These are phyloP conservation scores for Gopherus evgoodei DNA, from an alignment of 2,113 vertebrate genomes.

Conservation along the genomic window DNA sequence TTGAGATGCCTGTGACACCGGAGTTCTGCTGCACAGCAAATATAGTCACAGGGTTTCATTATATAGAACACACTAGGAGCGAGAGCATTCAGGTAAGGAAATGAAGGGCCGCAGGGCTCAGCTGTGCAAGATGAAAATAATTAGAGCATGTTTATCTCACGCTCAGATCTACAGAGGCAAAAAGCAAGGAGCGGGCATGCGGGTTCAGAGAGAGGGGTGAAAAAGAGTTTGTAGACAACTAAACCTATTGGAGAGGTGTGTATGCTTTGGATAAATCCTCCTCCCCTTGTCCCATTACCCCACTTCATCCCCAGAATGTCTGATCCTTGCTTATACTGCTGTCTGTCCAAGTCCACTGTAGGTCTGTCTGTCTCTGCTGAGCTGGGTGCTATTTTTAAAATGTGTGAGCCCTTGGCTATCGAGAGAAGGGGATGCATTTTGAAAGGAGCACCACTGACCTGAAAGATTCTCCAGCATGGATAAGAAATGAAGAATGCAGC, in stretches of 20 bases:
- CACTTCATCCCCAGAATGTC: not conserved
- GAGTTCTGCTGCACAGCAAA: conserved; percentile 30
- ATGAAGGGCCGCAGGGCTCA: conserved; percentile 61
- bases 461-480: not conserved
- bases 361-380: too few relatives aligned
- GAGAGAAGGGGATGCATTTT: not conserved
- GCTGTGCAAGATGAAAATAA: conserved; percentile 65
- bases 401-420: not conserved
- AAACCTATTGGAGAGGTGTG: not conserved
- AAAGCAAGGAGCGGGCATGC: conserved; percentile 43
- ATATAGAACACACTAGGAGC: conserved; percentile 7
- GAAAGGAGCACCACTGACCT: not conserved
- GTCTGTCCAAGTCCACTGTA: conserved; percentile 20
- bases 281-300: not conserved
- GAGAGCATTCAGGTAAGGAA: conserved; percentile 62
- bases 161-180: conserved; percentile 64
- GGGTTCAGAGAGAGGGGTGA: conserved; percentile 25
- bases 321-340: conserved; percentile 27
- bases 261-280: not conserved
- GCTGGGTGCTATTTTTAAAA: conserved; percentile 42
- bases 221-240: conserved; percentile 48
- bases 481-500: not conserved
- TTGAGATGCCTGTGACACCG: conserved; percentile 10
- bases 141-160: conserved; percentile 59
- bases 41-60: not conserved